These are phyloP conservation scores for Euleptes europaea DNA, from an alignment of 2,113 vertebrate species.

Conservation along the genomic window DNA sequence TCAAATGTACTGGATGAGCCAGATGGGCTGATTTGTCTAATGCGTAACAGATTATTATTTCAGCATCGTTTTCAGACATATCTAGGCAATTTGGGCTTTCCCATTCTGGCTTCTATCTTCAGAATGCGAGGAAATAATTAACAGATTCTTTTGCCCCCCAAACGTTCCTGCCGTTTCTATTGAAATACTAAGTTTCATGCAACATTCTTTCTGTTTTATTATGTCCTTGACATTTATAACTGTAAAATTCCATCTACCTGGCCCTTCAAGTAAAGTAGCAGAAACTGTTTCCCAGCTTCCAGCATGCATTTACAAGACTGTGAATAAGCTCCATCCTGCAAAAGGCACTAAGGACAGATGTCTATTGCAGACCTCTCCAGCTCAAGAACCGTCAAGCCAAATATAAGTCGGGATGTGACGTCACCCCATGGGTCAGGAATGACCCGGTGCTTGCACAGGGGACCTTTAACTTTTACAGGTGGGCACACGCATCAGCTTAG, in stretches of 20 bases:
- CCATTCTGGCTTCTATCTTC: not conserved
- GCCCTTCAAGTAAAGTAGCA: slow-evolving; percentile 6
- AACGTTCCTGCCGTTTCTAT: not conserved
- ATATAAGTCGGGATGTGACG: too few relatives aligned
- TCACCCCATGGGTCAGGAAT: too few relatives aligned
- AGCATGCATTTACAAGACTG: not conserved
- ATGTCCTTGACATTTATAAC: not conserved
- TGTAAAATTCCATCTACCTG: not conserved
- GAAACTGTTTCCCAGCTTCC: not conserved
- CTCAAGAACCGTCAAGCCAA: too few relatives aligned
- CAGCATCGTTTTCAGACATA: slow-evolving; percentile 41
- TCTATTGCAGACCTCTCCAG: too few relatives aligned
- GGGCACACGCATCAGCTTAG: too few relatives aligned
- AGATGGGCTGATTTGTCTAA: slow-evolving; percentile 59
- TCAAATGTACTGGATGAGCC: slow-evolving; percentile 38
- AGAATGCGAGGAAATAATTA: slow-evolving; percentile 23
- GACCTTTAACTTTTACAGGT: too few relatives aligned
- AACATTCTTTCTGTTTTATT: not conserved
- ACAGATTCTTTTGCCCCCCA: not conserved
- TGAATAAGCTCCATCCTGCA: not conserved
- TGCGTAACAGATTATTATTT: slow-evolving; percentile 47
- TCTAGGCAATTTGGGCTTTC: slow-evolving; percentile 30
- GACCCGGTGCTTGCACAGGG: too few relatives aligned
- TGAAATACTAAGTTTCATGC: slow-evolving; percentile 9
- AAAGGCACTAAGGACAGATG: not conserved